Conservation (phyloP, 2,113 vertebrate species). For the Baryphthengus martii region DNA sequence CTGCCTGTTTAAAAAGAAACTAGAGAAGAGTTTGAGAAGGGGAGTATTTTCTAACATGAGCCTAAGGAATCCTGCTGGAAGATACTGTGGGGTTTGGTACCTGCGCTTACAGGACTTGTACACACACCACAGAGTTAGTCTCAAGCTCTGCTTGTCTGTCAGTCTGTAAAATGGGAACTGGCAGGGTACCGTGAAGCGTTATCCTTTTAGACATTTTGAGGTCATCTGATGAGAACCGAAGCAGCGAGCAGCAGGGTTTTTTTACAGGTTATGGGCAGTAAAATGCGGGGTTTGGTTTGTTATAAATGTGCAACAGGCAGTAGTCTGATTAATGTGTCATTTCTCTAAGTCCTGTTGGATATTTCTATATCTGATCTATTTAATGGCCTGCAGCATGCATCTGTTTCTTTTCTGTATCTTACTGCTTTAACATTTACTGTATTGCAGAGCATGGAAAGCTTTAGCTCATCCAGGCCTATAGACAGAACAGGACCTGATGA, state of each 20-base stretch:
- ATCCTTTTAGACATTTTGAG: neutral
- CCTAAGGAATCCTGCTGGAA: neutral
- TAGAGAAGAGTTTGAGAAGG: neutral
- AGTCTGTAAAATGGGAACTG: neutral
- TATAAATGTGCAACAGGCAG: neutral
- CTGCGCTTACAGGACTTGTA: neutral
- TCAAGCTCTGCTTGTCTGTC: neutral
- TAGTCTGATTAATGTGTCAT: neutral
- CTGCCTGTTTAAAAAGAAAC: neutral
- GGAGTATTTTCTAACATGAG: neutral
- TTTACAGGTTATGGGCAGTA: neutral
- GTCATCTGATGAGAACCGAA: rapidly evolving
- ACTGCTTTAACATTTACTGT: slow-evolving; percentile 43
- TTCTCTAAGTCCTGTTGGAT: neutral
- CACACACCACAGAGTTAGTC: neutral
- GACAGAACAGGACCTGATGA: slow-evolving; percentile 66
- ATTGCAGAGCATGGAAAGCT: slow-evolving; percentile 76
- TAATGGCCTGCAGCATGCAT: neutral
- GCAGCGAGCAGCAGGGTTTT: neutral
- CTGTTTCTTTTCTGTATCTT: neutral
- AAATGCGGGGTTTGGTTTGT: neutral
- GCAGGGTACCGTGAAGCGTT: rapidly evolving
- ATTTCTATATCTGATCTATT: neutral
- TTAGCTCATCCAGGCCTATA: slow-evolving; percentile 52
- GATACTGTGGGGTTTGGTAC: neutral